These are phyloP conservation scores for Aphyosemion australe DNA, from an alignment of 2,113 vertebrate genomes.

Conservation along the genomic window DNA sequence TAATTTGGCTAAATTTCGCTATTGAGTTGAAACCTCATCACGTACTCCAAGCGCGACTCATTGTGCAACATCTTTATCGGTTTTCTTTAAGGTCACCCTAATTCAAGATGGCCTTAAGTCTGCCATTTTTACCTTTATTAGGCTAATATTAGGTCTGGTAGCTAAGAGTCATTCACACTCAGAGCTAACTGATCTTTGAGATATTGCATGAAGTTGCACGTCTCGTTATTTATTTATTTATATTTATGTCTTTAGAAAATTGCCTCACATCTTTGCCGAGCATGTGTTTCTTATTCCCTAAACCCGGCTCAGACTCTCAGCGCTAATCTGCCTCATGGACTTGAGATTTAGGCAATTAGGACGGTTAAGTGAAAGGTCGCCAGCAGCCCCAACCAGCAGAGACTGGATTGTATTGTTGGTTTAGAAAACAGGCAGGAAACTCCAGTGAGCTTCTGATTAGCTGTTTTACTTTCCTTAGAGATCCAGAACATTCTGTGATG, in stretches of 20 bases:
- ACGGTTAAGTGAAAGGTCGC: constrained; percentile 9
- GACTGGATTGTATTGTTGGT: constrained; percentile 13
- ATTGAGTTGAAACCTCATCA: no score
- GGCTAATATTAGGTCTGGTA: no score
- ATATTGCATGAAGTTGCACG: no score
- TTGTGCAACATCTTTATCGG: no score
- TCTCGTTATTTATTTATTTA: no score
- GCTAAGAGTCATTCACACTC: no score
- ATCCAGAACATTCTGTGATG: no score
- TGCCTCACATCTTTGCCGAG: neutral
- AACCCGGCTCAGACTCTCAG: constrained; percentile 16
- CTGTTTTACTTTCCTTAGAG: neutral
- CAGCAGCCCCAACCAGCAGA: neutral
- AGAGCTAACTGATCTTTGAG: no score
- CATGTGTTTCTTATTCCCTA: constrained; percentile 6
- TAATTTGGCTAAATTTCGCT: no score
- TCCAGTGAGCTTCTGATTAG: neutral
- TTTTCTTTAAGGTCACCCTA: no score
- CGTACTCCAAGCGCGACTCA: no score
- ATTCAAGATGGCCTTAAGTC: no score
- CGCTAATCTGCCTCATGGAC: constrained; percentile 47
- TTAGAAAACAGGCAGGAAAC: constrained; percentile 2
- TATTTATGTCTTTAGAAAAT: neutral
- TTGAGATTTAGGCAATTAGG: constrained; percentile 33
- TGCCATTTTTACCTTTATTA: neutral